Base-by-base conservation (phyloP, 1,140 invertebrate genomes). In the Procambarus virginalis region DNA sequence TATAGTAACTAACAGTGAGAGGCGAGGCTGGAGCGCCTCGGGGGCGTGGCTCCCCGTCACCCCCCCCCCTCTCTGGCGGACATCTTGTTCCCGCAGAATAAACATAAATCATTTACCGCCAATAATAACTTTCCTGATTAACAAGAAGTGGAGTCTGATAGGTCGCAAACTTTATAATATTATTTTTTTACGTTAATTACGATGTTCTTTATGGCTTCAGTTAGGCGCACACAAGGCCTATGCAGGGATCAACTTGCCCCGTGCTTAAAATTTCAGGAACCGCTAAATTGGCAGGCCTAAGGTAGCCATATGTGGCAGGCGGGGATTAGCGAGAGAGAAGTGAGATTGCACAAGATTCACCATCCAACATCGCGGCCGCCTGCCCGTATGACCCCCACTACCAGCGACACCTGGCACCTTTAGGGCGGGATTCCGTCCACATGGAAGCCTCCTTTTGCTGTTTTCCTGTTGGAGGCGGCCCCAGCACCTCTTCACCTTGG, bases 231-330 rank as follows among this genome's bases (percentile, higher is more conserved):
- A 48, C n/a, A 2, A 46, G 2, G 10, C 60, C 81, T 17, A 17
- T 22, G 14, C 81, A 3, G 12, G 4, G 2, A 22, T 2, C 64
- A 49, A 51, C 60, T 49, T 48, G 10, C 3, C 17, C 14, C 45
- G 17, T 48, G 8, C 2, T n/a, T 48, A 84, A 68, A 70, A 49
- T 20, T 84, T 45, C 12, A 22, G 81, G 64, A 84, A 84, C 81
- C 55, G 22, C 60, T 60, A 51, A 84, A 84, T 46, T 68, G 64
- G 34, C 10, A 58, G 81, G 20, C 64, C 64, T 22, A 73, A 84
- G 51, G 49, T 64, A 51, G 81, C 81, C 81, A 84, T 84, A 73
- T 84, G 81, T 84, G 81, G 64, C 81, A 84, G 45, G 81, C 81
- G 81, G 81, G 80, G 70, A 48, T 70, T 73, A 70, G 81, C 5